Percentiles rank a stretch among this genome's conserved stretches.
Conservation (phyloP, 2,888 invertebrate genomes). For the Acleris cristana region DNA sequence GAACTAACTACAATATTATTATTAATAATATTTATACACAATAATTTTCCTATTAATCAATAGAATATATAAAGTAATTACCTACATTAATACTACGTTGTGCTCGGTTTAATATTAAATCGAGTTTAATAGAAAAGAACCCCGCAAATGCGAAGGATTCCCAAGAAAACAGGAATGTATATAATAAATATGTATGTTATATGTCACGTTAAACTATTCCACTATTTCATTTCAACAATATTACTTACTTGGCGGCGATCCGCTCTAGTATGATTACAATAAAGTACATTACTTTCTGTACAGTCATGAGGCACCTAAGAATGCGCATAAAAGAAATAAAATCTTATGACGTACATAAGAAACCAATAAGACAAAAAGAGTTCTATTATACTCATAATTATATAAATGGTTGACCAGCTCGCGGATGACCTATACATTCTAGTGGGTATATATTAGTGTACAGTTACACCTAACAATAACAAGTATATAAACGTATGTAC, state of each 20-base stretch:
- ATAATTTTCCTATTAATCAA: too few species aligned
- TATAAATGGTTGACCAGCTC: slow-evolving; percentile 30
- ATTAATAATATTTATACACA: too few species aligned
- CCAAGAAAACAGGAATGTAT: slow-evolving; percentile 10
- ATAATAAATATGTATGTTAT: slow-evolving; percentile 20
- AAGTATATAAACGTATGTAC: slow-evolving; percentile 66
- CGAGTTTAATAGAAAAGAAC: background rate
- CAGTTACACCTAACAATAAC: slow-evolving; percentile 56
- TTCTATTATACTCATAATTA: slow-evolving; percentile 24
- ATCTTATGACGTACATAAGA: slow-evolving; percentile 29
- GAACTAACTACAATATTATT: too few species aligned
- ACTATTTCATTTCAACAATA: slow-evolving; percentile 29
- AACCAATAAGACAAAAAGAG: slow-evolving; percentile 19
- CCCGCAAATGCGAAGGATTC: background rate
- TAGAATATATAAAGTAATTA: too few species aligned
- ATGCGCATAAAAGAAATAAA: slow-evolving; percentile 33
- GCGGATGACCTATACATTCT: slow-evolving; percentile 46
- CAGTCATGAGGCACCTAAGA: slow-evolving; percentile 38
- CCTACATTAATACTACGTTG: background rate
- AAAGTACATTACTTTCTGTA: slow-evolving; percentile 37
- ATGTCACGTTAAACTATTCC: slow-evolving; percentile 22
- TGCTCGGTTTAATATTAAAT: background rate
- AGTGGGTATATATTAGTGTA: slow-evolving; percentile 54
- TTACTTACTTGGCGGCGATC: slow-evolving; percentile 19
- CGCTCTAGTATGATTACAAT: slow-evolving; percentile 32